phyloP scores from a whole-genome alignment of 2,113 vertebrate genomes.

The Tachysurus fulvidraco region DNA sequence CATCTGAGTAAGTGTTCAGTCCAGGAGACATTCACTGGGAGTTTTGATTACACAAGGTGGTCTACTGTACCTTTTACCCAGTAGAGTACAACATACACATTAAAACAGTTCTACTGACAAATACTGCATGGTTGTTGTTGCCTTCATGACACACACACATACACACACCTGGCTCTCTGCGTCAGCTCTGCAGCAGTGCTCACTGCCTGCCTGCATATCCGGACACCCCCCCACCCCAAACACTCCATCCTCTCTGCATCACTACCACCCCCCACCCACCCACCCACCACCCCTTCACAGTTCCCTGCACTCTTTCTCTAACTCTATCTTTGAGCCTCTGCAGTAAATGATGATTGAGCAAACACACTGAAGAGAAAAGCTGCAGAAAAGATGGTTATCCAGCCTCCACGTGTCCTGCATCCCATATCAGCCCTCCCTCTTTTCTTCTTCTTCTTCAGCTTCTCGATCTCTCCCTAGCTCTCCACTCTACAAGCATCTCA shows the following conservation, averaged over 20 bases:
- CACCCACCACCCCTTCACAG: conserved; percentile 11
- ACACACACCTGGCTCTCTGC: conserved; percentile 50
- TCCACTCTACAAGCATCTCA: not conserved
- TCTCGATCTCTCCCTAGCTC: conserved; percentile 7
- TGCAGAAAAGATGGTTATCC: conserved; percentile 74
- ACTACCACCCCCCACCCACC: conserved; percentile 50
- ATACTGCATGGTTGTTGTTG: conserved; percentile 27
- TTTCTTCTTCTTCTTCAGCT: not conserved
- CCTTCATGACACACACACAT: conserved; percentile 15
- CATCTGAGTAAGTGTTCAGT: conserved; percentile 76
- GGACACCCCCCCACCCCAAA: conserved; percentile 49
- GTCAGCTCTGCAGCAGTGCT: conserved; percentile 57
- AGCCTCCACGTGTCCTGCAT: conserved; percentile 69
- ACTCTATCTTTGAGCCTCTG: conserved; percentile 61
- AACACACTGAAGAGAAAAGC: conserved; percentile 62
- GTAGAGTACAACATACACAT: conserved; percentile 19
- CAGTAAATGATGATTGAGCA: conserved; percentile 74
- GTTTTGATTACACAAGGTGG: conserved; percentile 13
- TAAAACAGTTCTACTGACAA: conserved; percentile 25
- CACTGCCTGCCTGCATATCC: conserved; percentile 45
- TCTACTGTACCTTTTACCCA: conserved; percentile 19
- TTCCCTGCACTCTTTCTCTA: conserved; percentile 44
- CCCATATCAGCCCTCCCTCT: conserved; percentile 59
- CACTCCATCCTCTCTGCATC: conserved; percentile 61
- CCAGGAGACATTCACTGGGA: conserved; percentile 54